These are phyloP conservation scores for Magallana nippona DNA, from an alignment of 2,888 invertebrate genomes.

Conservation along the genomic window DNA sequence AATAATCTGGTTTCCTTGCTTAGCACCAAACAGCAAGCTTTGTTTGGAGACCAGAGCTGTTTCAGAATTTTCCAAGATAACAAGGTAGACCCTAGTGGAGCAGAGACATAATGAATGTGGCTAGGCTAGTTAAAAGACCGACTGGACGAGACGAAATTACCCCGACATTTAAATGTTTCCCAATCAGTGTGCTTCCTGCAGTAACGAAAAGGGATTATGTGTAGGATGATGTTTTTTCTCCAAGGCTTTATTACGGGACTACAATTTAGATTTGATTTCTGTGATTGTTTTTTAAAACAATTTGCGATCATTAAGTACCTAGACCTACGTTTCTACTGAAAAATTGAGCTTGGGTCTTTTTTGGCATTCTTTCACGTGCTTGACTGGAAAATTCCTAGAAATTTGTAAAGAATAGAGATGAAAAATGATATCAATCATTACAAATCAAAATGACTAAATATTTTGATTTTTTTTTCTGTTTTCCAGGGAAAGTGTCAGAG, in stretches of 20 bases:
- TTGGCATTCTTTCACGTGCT: no score
- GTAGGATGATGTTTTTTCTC: neutral
- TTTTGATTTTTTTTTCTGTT: constrained; percentile 38
- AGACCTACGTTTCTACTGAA: no score
- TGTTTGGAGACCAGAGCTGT: neutral
- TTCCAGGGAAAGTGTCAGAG: constrained; percentile 99
- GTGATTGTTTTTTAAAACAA: constrained; percentile 5
- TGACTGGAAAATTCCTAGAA: no score
- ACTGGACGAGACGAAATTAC: constrained; percentile 2
- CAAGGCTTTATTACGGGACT: neutral
- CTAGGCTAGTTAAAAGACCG: constrained; percentile 4
- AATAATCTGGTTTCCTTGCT: neutral
- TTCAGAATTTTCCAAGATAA: constrained; percentile 16
- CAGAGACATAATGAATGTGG: neutral
- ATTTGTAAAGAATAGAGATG: no score
- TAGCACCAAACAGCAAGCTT: constrained; percentile 6
- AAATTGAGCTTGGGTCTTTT: no score
- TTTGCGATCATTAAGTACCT: no score
- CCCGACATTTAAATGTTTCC: constrained; percentile 19
- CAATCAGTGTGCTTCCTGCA: constrained; percentile 27
- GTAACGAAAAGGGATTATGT: constrained; percentile 29
- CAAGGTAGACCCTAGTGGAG: neutral
- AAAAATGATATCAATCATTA: no score
- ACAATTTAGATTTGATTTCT: constrained; percentile 17
- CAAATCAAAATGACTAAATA: neutral